These are phyloP conservation scores for Myiotriccus ornatus DNA, from an alignment of 2,797 vertebrate genomes.

Conservation along the genomic window DNA sequence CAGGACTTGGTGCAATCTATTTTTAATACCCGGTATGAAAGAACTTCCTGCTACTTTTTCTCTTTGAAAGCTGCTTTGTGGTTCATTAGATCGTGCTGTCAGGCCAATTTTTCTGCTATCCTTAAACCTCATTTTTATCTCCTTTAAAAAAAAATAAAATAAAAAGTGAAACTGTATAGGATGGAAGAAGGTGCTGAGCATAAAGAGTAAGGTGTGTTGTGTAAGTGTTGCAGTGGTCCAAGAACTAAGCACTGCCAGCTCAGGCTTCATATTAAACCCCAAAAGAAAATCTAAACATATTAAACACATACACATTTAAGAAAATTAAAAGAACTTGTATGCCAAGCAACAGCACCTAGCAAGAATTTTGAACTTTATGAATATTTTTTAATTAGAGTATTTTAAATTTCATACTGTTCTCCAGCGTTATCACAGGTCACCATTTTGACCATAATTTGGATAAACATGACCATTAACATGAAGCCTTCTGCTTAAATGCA, in stretches of 20 bases:
- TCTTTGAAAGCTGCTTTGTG: slow-evolving; percentile 41
- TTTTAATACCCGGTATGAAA: slow-evolving; percentile 59
- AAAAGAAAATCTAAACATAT: neutral
- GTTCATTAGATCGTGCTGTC: slow-evolving; percentile 1
- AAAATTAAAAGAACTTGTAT: neutral
- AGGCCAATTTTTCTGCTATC: neutral
- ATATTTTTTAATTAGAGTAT: neutral
- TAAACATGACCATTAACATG: neutral
- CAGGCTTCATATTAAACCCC: neutral
- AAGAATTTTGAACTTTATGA: neutral
- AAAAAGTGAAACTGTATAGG: neutral
- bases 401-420: neutral
- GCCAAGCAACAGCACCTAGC: neutral
- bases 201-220: neutral
- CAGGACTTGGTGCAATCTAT: slow-evolving; percentile 55
- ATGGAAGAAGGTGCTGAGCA: neutral
- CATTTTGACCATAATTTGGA: neutral
- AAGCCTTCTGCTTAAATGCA: neutral
- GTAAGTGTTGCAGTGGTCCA: neutral
- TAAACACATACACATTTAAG: neutral
- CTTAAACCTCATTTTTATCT: neutral
- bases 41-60: slow-evolving; percentile 66
- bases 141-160: neutral
- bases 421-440: neutral
- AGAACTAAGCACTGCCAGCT: neutral